Conservation (phyloP, 2,113 vertebrate genomes). For the Amia ocellicauda region DNA sequence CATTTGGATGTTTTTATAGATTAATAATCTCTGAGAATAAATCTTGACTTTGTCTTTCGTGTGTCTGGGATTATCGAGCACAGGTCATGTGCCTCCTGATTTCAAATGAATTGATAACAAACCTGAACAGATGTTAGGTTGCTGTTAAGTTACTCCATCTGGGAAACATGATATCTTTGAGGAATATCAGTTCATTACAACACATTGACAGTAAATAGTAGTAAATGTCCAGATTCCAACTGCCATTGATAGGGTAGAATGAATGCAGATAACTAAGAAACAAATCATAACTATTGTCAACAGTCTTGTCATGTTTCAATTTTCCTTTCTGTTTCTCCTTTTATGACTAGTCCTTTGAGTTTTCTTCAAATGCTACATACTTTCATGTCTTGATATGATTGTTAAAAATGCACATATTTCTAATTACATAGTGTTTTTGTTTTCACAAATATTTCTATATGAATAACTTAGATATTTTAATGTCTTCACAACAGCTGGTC, state of each 20-base stretch:
- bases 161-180: conserved; percentile 14
- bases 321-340: too few relatives aligned
- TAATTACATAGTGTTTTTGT: too few relatives aligned
- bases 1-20: background rate
- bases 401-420: too few relatives aligned
- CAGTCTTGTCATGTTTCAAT: too few relatives aligned
- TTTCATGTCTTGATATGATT: too few relatives aligned
- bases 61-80: conserved; percentile 34
- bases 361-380: too few relatives aligned
- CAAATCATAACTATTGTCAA: background rate
- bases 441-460: too few relatives aligned
- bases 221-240: conserved; percentile 6
- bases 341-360: too few relatives aligned
- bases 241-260: conserved; percentile 7
- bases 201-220: conserved; percentile 1
- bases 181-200: conserved; percentile 16
- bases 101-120: conserved; percentile 53
- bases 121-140: conserved; percentile 63
- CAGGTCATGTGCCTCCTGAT: conserved; percentile 35
- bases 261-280: conserved; percentile 8
- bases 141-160: conserved; percentile 50
- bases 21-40: conserved; percentile 36
- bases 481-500: too few relatives aligned
- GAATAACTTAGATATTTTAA: background rate
- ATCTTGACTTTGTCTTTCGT: conserved; percentile 41